phyloP scores from a whole-genome alignment of 2,113 vertebrate genomes.

The Gorilla gorilla region DNA sequence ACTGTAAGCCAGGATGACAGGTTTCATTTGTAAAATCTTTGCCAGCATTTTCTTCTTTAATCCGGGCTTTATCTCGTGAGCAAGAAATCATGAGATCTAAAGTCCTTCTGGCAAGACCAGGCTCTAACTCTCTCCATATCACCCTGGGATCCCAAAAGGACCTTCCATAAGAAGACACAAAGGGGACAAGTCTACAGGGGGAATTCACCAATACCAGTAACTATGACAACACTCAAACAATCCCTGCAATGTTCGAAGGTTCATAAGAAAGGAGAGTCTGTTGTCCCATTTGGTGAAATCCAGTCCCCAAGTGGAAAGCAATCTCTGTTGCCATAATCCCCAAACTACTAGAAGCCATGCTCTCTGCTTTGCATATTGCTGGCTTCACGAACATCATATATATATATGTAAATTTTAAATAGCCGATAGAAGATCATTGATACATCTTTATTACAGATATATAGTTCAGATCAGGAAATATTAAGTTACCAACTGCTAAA shows the following conservation, averaged over 20 bases:
- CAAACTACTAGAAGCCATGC: neutral
- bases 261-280: neutral
- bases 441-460: neutral
- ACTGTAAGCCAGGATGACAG: neutral
- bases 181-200: neutral
- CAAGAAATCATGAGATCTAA: neutral
- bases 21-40: neutral
- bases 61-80: neutral
- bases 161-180: neutral
- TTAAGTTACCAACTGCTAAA: neutral
- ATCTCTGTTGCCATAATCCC: neutral
- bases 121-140: neutral
- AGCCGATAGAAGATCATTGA: neutral
- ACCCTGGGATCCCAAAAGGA: neutral
- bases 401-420: neutral
- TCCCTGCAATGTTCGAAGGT: neutral
- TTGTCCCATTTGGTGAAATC: neutral
- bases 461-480: neutral
- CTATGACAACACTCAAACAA: neutral
- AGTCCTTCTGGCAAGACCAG: neutral
- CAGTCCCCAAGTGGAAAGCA: neutral
- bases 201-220: neutral
- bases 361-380: neutral
- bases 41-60: neutral
- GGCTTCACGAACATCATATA: neutral